Percentiles rank a stretch among this genome's conserved stretches.
These are phyloP conservation scores for Arenaria interpres DNA, from an alignment of 2,113 vertebrate species.

Conservation along the genomic window DNA sequence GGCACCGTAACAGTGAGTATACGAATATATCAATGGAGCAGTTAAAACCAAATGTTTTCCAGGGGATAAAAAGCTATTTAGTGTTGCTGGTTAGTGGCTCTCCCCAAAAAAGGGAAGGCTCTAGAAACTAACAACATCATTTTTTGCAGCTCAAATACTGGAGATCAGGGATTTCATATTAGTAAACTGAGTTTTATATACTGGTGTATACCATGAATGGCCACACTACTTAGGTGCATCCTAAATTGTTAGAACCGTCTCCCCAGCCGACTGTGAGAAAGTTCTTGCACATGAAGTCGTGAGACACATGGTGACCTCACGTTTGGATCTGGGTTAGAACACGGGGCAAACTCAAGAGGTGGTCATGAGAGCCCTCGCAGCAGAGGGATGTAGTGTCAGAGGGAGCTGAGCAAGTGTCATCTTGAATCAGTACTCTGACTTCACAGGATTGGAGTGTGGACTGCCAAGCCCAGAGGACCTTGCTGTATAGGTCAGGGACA, in stretches of 20 bases:
- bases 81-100: background rate
- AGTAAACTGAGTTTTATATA: background rate
- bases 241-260: background rate
- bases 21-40: background rate
- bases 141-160: background rate
- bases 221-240: background rate
- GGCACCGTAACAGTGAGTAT: background rate
- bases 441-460: background rate
- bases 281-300: background rate
- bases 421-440: background rate
- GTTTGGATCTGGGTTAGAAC: background rate
- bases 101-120: background rate
- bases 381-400: background rate
- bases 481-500: background rate
- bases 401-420: background rate
- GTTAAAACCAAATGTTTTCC: background rate
- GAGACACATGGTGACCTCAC: background rate
- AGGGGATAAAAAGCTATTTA: background rate
- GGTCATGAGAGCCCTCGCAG: background rate
- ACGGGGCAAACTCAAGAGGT: background rate
- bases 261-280: background rate
- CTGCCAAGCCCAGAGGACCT: background rate
- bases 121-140: background rate
- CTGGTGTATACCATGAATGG: background rate
- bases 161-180: fast-evolving